Base-by-base conservation (phyloP, 2,888 invertebrate species). In the Coenonympha arcania region DNA sequence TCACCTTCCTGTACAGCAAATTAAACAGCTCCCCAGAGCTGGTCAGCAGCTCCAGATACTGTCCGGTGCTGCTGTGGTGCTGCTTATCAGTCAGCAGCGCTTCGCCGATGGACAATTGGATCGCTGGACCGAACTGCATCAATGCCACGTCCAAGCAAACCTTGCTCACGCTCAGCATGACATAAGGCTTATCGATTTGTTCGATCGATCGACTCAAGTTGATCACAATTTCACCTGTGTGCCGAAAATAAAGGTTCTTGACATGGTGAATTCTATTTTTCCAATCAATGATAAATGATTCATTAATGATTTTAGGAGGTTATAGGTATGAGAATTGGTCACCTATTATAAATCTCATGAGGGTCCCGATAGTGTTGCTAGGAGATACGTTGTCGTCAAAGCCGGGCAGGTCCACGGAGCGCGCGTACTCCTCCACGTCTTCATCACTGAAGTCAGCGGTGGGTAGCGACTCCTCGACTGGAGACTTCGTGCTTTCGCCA, bases 371-470 rank as follows among this genome's bases (percentile, higher is more conserved):
- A 42, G 88, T 90, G 74, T 95, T 95, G 67, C 89, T 90, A 0
- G 92, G 91, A 0, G 94, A 94, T 22, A 93, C 90, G 68, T 93
- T 94, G 67, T 95, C 95, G 59, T 95, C 94, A 57, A 95, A 91
- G 1, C 94, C 93, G 1, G 93, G 93, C 30, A 94, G 83, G 73
- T 93, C 93, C 0, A 93, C 90, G 5, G 89, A 90, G 52, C 93
- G 85, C 0, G 93, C 92, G 88, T 92, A 93, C 41, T 91, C 88
- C 65, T 94, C 93, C 62, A 88, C 83, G 56, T 91, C 92, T 56
- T 92, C 92, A 60, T 92, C 92, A 40, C 91, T 91, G 50, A 89
- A 88, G 57, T 92, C 92, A 0, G 90, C 88, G 0, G 90, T 88
- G 0, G 89, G 83, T 41, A 88, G 87, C 48, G 87, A 79, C 50